These are phyloP conservation scores for Pseudochirops corinnae DNA, from an alignment of 2,797 vertebrate species.

Conservation along the genomic window DNA sequence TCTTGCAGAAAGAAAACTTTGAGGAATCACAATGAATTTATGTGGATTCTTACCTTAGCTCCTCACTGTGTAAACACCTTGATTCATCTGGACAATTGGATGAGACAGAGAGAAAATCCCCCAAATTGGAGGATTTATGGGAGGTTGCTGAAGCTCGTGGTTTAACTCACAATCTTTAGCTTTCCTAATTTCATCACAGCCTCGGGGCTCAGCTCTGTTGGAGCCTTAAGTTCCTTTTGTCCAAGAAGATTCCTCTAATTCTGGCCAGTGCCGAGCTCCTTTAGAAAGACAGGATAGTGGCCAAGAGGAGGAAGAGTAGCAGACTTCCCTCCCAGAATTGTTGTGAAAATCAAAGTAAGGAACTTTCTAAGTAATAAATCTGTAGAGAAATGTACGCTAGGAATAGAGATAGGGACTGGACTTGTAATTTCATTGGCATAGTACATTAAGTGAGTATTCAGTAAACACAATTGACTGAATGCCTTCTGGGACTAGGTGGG, in stretches of 20 bases:
- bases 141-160: neutral
- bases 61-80: neutral
- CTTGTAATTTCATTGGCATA: neutral
- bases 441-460: neutral
- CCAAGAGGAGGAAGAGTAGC: neutral
- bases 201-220: neutral
- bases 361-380: neutral
- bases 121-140: neutral
- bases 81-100: neutral
- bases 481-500: neutral
- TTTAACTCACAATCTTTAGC: neutral
- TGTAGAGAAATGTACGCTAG: neutral
- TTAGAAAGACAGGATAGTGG: neutral
- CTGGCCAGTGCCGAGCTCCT: neutral
- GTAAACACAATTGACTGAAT: neutral
- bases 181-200: neutral
- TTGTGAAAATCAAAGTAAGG: neutral
- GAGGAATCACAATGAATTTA: neutral
- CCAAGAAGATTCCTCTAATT: neutral
- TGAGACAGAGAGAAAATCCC: neutral
- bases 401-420: neutral
- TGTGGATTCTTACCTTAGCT: neutral
- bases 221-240: neutral
- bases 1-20: constrained; percentile 1
- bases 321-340: neutral